phyloP scores from a whole-genome alignment of 1,140 invertebrate genomes.

The Drosophila gunungcola region DNA sequence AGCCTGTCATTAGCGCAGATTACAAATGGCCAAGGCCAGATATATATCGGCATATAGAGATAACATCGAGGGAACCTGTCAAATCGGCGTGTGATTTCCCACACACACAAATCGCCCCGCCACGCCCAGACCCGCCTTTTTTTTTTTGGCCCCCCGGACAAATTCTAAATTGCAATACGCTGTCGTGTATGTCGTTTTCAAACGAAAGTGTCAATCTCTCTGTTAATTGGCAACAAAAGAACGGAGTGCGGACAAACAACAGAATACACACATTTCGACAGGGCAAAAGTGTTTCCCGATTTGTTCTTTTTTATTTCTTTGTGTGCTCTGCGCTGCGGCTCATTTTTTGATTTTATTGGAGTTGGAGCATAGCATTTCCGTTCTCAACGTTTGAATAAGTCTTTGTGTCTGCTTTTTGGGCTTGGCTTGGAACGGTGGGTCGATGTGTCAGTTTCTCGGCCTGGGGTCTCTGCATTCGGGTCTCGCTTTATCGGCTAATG shows the following conservation, averaged over 20 bases:
- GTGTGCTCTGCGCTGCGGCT: conserved; percentile 34
- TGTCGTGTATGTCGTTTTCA: conserved; percentile 64
- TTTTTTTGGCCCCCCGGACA: conserved; percentile 23
- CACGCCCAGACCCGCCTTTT: background rate
- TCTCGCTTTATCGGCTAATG: conserved; percentile 70
- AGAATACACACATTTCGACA: conserved; percentile 36
- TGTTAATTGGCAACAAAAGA: conserved; percentile 78
- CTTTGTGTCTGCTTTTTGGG: conserved; percentile 48
- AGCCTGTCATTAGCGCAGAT: conserved; percentile 72
- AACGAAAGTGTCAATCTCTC: conserved; percentile 81
- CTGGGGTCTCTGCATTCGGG: conserved; percentile 10
- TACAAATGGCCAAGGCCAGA: conserved; percentile 64
- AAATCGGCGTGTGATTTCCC: conserved; percentile 64
- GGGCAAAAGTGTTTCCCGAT: conserved; percentile 32
- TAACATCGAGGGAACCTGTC: conserved; percentile 43
- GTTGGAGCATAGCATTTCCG: conserved; percentile 55
- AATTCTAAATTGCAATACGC: conserved; percentile 75
- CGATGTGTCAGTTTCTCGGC: conserved; percentile 19
- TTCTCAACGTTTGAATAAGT: conserved; percentile 61
- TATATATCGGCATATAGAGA: conserved; percentile 34
- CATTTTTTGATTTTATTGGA: conserved; percentile 58
- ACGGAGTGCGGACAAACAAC: conserved; percentile 17
- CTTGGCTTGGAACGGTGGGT: conserved; percentile 44
- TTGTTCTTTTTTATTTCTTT: conserved; percentile 25
- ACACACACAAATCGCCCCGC: conserved; percentile 8